A percentile compares a stretch with the other conserved stretches of the same genome.
These are phyloP conservation scores for Ridgeia piscesae DNA, from an alignment of 1,140 invertebrate genomes.

Conservation along the genomic window DNA sequence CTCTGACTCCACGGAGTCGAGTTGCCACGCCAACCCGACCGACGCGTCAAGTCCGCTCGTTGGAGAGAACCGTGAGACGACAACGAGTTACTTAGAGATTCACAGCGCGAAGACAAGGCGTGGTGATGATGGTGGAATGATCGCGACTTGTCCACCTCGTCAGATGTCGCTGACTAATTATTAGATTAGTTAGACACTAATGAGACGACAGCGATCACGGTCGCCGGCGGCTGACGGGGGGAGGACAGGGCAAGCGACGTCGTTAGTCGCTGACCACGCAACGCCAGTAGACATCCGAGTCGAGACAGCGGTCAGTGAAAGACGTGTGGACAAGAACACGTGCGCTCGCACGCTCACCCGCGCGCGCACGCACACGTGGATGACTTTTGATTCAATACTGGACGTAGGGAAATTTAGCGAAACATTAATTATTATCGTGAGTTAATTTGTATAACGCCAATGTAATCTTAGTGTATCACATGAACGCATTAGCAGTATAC, in stretches of 20 bases:
- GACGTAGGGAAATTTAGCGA: too few species aligned
- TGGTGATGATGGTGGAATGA: not conserved
- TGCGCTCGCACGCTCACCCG: not conserved
- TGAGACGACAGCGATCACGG: not conserved
- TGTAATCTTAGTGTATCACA: too few species aligned
- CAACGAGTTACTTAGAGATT: not conserved
- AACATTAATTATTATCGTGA: too few species aligned
- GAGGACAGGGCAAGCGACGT: not conserved
- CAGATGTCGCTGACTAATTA: constrained; percentile 5
- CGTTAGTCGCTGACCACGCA: not conserved
- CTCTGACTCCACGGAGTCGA: not conserved
- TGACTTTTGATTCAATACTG: too few species aligned
- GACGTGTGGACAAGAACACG: not conserved
- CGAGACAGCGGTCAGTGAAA: not conserved
- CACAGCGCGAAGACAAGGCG: not conserved
- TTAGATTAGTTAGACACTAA: not conserved
- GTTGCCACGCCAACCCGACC: not conserved
- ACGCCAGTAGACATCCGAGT: not conserved
- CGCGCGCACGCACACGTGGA: not conserved
- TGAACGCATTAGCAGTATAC: too few species aligned
- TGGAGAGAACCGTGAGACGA: not conserved
- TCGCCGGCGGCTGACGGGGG: too few species aligned
- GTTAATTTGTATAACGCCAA: too few species aligned
- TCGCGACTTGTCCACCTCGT: not conserved
- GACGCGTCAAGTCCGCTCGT: not conserved